Evolutionary conservation across 2,888 invertebrate genomes (phyloP).

Genomic region (Ellobium chinense): DNA sequence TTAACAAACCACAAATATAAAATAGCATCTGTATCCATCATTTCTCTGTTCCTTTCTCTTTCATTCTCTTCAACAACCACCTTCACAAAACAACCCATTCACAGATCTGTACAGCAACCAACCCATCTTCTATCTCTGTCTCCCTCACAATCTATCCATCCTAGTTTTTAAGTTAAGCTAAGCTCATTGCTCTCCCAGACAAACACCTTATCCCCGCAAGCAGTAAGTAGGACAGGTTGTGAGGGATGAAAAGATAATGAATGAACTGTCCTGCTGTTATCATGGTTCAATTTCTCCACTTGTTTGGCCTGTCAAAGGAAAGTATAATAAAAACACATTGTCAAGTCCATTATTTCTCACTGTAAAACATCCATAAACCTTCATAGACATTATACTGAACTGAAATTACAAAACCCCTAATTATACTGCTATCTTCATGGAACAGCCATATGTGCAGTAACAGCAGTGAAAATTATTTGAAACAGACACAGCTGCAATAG

Average conservation of each 20-base stretch:
- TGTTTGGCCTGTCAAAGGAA: conserved; percentile 82
- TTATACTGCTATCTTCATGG: too few species aligned
- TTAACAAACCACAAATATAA: too few species aligned
- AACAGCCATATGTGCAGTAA: too few species aligned
- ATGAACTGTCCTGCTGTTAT: conserved; percentile 84
- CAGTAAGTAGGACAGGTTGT: conserved; percentile 86
- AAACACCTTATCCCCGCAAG: conserved; percentile 84
- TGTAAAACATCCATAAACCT: too few species aligned
- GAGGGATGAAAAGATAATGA: conserved; percentile 91
- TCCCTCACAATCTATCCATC: not conserved
- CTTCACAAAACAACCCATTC: too few species aligned
- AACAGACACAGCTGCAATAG: too few species aligned
- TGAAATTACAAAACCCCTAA: too few species aligned
- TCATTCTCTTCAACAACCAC: too few species aligned
- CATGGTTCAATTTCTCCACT: conserved; percentile 76
- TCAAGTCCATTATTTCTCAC: too few species aligned
- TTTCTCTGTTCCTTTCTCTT: conserved; percentile 14
- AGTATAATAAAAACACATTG: too few species aligned
- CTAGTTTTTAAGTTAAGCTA: conserved; percentile 8
- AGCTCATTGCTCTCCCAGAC: conserved; percentile 64
- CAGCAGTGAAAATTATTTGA: too few species aligned
- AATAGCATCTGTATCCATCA: not conserved
- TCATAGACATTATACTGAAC: too few species aligned
- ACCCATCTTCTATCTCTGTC: conserved; percentile 1
- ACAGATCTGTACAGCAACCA: not conserved